Evolutionary conservation across 2,888 invertebrate genomes (phyloP), one percentile per base, ranked within the genome.

Genomic region (Lithophane socia): DNA sequence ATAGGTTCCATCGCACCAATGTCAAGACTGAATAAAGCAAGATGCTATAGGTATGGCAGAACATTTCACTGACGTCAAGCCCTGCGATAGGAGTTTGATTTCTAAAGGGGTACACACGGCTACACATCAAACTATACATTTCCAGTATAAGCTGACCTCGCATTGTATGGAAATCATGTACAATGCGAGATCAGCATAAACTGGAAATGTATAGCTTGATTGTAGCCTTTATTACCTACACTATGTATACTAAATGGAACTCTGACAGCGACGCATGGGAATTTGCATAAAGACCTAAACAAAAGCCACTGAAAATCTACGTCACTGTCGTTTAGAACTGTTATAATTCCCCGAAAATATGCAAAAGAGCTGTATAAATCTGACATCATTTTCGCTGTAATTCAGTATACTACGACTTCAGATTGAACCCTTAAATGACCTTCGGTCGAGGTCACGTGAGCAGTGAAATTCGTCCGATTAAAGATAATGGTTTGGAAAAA

Each of bases 391-490:
- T 69, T 29, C n/a, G n/a, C 37, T 74, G 58, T 72, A 70, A 64
- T 73, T 65, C 66, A 67, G 52, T 66, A 52, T 12, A 47, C 60
- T 74, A 63, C 49, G 54, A 60, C 42, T 56, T 67, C 60, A 60
- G 58, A 75, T 64, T 72, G 58, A 74, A 52, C 65, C 72, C 56
- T 60, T 69, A 49, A 65, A 70, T 84, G 77, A 75, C 75, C 81
- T 75, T 75, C n/a, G 13, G 5, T 9, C 58, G 18, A 84, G 84
- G 75, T 84, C 77, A 74, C 64, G 54, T 54, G 44, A 56, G 29
- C 58, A 72, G 60, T 63, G 44, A 84, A 77, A 77, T 84, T 81
- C 56, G 70, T 64, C 64, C 29, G 72, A 80, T 84, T 75, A 84
- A 76, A 81, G 70, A 84, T 75, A 77, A 81, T 77, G 77, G 52